A percentile compares a stretch with the other conserved stretches of the same genome.
Conservation (phyloP, 2,797 vertebrate species). For the Anniella stebbinsi region DNA sequence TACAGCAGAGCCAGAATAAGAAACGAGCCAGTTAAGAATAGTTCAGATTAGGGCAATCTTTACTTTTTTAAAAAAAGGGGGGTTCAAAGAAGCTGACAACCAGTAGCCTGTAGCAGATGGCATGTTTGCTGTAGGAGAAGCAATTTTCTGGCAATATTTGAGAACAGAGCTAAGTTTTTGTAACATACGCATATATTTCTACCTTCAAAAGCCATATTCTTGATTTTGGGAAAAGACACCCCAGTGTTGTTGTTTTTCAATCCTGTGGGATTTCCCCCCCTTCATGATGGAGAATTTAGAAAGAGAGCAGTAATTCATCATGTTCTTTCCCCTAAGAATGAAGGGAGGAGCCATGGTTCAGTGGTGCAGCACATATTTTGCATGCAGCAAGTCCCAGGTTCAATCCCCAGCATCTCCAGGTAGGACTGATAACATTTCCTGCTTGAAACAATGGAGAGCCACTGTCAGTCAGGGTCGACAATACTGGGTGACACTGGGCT, state of each 20-base stretch:
- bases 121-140: background rate
- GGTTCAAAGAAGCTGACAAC: background rate
- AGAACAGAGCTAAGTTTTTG: conserved; percentile 13
- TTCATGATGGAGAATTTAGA: accelerated
- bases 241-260: background rate
- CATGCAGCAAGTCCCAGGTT: no score
- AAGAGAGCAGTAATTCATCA: background rate
- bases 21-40: background rate
- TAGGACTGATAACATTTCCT: no score
- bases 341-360: no score
- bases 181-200: background rate
- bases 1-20: background rate
- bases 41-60: background rate
- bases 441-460: no score
- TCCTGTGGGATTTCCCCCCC: background rate
- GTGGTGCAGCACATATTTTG: no score
- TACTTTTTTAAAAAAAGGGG: background rate
- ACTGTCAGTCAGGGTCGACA: no score
- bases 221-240: background rate
- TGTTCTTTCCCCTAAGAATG: background rate
- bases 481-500: no score
- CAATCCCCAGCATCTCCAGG: no score
- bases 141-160: conserved; percentile 3
- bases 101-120: background rate
- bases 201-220: background rate